Conservation (phyloP, 2,888 invertebrate species). For the Drosophila meridionalis region DNA sequence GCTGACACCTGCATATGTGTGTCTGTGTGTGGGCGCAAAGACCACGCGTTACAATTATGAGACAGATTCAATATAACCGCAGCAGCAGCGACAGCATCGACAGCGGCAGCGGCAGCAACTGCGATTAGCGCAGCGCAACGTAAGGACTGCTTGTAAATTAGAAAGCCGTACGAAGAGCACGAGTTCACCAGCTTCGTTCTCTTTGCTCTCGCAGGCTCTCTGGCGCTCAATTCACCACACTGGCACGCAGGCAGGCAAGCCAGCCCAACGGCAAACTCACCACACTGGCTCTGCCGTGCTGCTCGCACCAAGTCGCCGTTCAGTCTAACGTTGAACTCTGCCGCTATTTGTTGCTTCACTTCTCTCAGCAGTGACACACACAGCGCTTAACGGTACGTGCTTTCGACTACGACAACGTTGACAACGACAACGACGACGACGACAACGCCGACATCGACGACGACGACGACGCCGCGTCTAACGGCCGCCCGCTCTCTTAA, state of each 20-base stretch:
- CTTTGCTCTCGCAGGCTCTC: not conserved
- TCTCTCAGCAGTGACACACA: conserved; percentile 19
- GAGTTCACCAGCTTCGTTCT: conserved; percentile 19
- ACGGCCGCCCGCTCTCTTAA: conserved; percentile 15
- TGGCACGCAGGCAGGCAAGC: not conserved
- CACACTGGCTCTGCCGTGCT: conserved; percentile 25
- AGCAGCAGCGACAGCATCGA: not conserved
- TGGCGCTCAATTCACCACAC: conserved; percentile 38
- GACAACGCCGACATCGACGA: not conserved
- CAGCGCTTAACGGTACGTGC: conserved; percentile 41
- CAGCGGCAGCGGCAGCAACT: conserved; percentile 1
- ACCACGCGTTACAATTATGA: conserved; percentile 50
- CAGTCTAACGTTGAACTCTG: conserved; percentile 73
- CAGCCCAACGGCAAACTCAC: conserved; percentile 36
- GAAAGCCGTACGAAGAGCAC: conserved; percentile 53
- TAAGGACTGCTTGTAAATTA: conserved; percentile 29
- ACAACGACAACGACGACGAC: conserved; percentile 5
- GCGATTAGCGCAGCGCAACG: conserved; percentile 34
- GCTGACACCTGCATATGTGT: conserved; percentile 8
- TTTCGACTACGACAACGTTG: not conserved
- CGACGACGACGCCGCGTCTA: conserved; percentile 25
- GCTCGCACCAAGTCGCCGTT: conserved; percentile 45
- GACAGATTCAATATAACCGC: conserved; percentile 22
- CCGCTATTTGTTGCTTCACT: conserved; percentile 60
- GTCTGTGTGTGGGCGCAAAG: not conserved